These are phyloP conservation scores for Kradibia gibbosae DNA, from an alignment of 1,140 invertebrate species.

Conservation along the genomic window DNA sequence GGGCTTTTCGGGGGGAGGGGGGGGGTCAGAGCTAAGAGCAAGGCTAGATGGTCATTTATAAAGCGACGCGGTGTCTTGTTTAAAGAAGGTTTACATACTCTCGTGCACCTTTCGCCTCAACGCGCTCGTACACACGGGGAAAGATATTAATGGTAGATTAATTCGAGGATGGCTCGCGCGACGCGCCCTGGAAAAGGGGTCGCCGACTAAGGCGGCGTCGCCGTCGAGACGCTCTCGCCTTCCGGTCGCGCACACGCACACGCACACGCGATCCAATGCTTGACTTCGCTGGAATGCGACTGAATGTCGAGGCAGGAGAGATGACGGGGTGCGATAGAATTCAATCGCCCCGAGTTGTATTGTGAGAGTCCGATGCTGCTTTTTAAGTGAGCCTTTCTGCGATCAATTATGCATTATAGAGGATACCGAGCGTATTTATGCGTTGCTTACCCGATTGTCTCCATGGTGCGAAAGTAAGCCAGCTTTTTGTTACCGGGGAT, in stretches of 20 bases:
- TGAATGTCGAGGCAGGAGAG: constrained; percentile 43
- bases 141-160: constrained; percentile 72
- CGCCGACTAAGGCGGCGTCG: background rate
- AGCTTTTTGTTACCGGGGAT: background rate
- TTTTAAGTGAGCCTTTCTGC: constrained; percentile 22
- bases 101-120: constrained; percentile 61
- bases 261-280: background rate
- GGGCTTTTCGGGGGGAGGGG: constrained; percentile 35
- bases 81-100: constrained; percentile 69
- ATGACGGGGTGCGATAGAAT: constrained; percentile 42
- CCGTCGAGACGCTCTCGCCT: constrained; percentile 18
- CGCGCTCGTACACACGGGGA: constrained; percentile 51
- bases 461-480: background rate
- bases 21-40: background rate
- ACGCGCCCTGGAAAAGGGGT: constrained; percentile 24
- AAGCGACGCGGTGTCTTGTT: constrained; percentile 67
- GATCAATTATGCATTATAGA: constrained; percentile 29
- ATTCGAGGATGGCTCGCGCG: constrained; percentile 64
- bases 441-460: background rate
- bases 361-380: constrained; percentile 25
- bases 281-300: constrained; percentile 31
- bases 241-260: background rate
- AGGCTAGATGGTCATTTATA: constrained; percentile 67
- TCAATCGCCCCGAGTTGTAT: constrained; percentile 26
- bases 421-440: background rate